Evolutionary conservation across 2,888 invertebrate species (phyloP), one percentile per base, ranked within the genome.

Genomic region (Megamerina dolium): DNA sequence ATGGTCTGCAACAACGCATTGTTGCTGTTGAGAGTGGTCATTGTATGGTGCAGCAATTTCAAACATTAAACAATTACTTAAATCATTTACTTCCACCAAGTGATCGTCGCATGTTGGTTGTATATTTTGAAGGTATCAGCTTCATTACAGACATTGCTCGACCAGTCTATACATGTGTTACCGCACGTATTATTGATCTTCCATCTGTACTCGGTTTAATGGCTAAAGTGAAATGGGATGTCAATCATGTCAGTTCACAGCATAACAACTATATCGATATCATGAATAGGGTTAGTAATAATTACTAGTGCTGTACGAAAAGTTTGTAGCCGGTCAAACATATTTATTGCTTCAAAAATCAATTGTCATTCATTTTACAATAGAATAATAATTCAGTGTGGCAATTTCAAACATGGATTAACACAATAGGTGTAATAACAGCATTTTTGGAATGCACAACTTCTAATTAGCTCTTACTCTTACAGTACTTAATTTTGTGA

Each of bases 231-330:
- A 87, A 88, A 68, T 99, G 96, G 96, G 82, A 92, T 72, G 81
- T 97, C 46, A 91, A 90, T 75, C 92, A 90, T 59, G 91, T 99
- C 0, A 91, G 90, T 73, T 91, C 89, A 1, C 89, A 95, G 59
- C 95, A 99, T 65, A 95, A 90, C 62, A 73, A 78, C 3, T 99
- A 99, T 65, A 83, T 90, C 10, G 88, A 91, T 57, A 77, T 81
- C 62, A 74, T 90, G 37, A 76, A 86, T 27, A 70, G 72, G 75
- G 83, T 81, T 68, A 64, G 70, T 64, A 45, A 18, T 23, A 19
- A 12, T 4, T 9, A 16, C 16, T 14, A 12, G 4, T 5, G 10
- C 16, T 14, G 6, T 29, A 35, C 8, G 12, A 23, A 14, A 10
- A 13, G 26, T 14, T 17, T 20, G 31, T 37, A 32, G 36, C n/a